These are phyloP conservation scores for Artibeus lituratus DNA, from an alignment of 2,797 vertebrate species.

Conservation along the genomic window DNA sequence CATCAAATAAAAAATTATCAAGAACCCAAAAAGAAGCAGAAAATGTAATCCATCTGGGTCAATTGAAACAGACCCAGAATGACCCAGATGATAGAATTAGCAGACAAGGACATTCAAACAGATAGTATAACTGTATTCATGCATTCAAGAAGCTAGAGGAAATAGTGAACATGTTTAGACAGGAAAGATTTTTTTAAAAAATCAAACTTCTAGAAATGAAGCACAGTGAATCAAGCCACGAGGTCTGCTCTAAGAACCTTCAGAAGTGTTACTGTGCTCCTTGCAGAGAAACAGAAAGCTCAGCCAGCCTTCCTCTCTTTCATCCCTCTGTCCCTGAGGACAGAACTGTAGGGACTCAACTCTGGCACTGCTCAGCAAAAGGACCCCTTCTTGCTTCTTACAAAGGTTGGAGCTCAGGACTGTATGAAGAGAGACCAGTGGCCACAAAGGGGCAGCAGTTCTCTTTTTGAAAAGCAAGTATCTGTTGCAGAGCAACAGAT, in stretches of 20 bases:
- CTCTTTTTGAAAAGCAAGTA: not conserved
- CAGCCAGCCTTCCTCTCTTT: not conserved
- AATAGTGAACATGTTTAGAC: not conserved
- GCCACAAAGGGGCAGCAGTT: conserved; percentile 28
- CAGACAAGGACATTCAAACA: not conserved
- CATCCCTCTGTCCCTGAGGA: not conserved
- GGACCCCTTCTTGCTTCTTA: not conserved
- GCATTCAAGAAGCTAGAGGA: not conserved
- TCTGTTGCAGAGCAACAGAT: not conserved
- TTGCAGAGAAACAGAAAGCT: not conserved
- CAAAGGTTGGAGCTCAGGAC: not conserved
- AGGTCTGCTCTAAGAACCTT: not conserved
- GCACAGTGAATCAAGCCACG: not conserved
- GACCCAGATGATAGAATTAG: not conserved
- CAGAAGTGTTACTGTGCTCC: not conserved
- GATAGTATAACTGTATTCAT: not conserved
- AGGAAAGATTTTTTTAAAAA: not conserved
- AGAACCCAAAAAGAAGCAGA: not conserved
- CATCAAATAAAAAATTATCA: conserved; percentile 32
- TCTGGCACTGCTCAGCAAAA: not conserved
- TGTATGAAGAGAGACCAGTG: not conserved
- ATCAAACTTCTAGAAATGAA: not conserved
- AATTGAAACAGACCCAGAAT: not conserved
- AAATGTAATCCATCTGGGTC: not conserved
- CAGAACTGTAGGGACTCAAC: not conserved